A percentile compares a stretch with the other conserved stretches of the same genome.
phyloP scores from a whole-genome alignment of 2,113 vertebrate species.

The Symphodus melops region DNA sequence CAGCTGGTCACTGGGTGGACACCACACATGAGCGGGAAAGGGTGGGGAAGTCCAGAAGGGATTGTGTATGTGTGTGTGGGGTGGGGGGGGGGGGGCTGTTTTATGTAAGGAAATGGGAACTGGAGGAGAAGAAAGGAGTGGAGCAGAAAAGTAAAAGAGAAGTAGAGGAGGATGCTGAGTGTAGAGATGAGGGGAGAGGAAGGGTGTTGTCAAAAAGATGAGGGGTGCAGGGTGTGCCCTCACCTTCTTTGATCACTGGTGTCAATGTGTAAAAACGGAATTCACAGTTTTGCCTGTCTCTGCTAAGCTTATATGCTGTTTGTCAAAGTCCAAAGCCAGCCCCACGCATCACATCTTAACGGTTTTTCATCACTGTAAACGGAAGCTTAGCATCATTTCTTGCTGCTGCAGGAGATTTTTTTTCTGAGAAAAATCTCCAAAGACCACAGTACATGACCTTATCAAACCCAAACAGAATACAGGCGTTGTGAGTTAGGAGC shows the following conservation, averaged over 20 bases:
- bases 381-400: neutral
- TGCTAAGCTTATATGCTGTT: neutral
- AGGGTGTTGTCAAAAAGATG: slow-evolving; percentile 71
- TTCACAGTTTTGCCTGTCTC: slow-evolving; percentile 41
- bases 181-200: slow-evolving; percentile 57
- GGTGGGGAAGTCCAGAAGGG: slow-evolving; percentile 48
- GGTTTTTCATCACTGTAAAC: neutral
- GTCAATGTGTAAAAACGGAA: slow-evolving; percentile 53
- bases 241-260: slow-evolving; percentile 73
- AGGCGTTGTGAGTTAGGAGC: too few relatives aligned
- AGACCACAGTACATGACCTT: too few relatives aligned
- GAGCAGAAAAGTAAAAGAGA: slow-evolving; percentile 27
- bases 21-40: slow-evolving; percentile 52
- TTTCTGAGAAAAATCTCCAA: too few relatives aligned
- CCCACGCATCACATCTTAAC: neutral
- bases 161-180: slow-evolving; percentile 42
- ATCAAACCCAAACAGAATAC: too few relatives aligned
- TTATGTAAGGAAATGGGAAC: slow-evolving; percentile 40
- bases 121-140: slow-evolving; percentile 26
- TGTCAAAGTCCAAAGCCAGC: neutral
- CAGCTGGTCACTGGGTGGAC: slow-evolving; percentile 66
- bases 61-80: too few relatives aligned
- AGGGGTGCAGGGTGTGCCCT: slow-evolving; percentile 67
- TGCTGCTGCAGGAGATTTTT: too few relatives aligned
- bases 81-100: slow-evolving; percentile 1